Evolutionary conservation across 2,797 vertebrate species (phyloP).

Genomic region (Chromis chromis): DNA sequence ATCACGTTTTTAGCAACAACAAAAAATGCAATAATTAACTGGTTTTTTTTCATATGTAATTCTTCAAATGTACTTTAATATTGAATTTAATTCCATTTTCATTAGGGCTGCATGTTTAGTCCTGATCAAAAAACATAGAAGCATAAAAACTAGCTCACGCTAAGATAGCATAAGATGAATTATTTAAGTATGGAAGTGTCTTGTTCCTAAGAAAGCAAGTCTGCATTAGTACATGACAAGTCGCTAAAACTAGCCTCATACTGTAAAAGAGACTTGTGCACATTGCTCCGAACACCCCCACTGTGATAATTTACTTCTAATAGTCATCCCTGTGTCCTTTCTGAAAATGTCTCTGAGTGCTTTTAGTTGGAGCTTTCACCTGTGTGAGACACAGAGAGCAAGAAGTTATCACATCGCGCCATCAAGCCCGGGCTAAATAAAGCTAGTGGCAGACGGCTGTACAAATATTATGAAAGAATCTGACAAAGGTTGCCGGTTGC

Average conservation of each 20-base stretch:
- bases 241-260: slow-evolving; percentile 9
- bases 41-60: too few species aligned
- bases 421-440: slow-evolving; percentile 81
- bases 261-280: neutral
- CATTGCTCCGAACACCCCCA: slow-evolving; percentile 25
- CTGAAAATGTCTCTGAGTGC: slow-evolving; percentile 26
- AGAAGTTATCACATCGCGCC: slow-evolving; percentile 71
- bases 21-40: neutral
- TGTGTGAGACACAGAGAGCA: slow-evolving; percentile 51
- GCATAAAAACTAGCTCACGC: neutral
- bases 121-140: slow-evolving; percentile 15
- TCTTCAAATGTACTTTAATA: too few species aligned
- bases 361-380: slow-evolving; percentile 59
- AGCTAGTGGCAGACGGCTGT: slow-evolving; percentile 78
- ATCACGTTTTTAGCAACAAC: neutral
- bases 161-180: neutral
- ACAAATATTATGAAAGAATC: slow-evolving; percentile 87
- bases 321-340: slow-evolving; percentile 15
- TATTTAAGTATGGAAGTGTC: neutral
- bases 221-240: slow-evolving; percentile 7
- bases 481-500: slow-evolving; percentile 87
- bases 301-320: slow-evolving; percentile 44
- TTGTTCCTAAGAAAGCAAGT: neutral
- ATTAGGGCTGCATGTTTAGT: slow-evolving; percentile 25
- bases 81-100: slow-evolving; percentile 39